Conservation (phyloP, 1,140 invertebrate species). For the Olivierus martensii region DNA sequence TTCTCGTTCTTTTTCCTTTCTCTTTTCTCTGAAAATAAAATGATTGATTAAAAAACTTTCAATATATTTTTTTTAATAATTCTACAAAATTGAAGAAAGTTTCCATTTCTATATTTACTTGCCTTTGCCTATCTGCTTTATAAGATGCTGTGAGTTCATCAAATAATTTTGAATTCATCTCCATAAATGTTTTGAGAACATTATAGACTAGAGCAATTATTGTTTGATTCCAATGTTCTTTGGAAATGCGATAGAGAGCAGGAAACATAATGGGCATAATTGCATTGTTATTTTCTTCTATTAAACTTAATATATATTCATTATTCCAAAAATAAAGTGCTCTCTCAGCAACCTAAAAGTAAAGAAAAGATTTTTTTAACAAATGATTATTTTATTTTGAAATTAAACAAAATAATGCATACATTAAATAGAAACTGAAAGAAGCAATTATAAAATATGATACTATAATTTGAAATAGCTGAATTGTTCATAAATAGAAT, state of each 20-base stretch:
- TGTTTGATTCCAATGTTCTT: constrained; percentile 99
- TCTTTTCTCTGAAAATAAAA: not conserved
- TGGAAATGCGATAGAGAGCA: constrained; percentile 89
- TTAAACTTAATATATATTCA: constrained; percentile 95
- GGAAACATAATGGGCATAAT: constrained; percentile 84
- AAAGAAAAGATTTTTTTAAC: too few relatives aligned
- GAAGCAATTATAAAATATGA: too few relatives aligned
- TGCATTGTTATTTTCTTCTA: constrained; percentile 66
- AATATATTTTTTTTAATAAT: not conserved
- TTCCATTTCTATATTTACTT: too few relatives aligned
- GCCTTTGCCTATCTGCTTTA: constrained; percentile 24
- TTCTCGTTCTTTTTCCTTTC: not conserved
- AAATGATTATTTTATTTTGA: too few relatives aligned
- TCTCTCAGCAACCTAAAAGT: constrained; percentile 79
- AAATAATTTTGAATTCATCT: constrained; percentile 99
- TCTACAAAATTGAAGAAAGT: not conserved
- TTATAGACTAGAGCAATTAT: constrained; percentile 99
- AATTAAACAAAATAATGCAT: too few relatives aligned
- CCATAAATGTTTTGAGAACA: constrained; percentile 98
- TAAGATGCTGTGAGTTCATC: constrained; percentile 47
- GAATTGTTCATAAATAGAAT: too few relatives aligned
- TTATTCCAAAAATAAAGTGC: constrained; percentile 99
- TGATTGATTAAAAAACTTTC: not conserved
- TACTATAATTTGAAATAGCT: too few relatives aligned
- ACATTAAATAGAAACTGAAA: too few relatives aligned